Evolutionary conservation across 2,797 vertebrate species (phyloP).

Genomic region (Varecia variegata): DNA sequence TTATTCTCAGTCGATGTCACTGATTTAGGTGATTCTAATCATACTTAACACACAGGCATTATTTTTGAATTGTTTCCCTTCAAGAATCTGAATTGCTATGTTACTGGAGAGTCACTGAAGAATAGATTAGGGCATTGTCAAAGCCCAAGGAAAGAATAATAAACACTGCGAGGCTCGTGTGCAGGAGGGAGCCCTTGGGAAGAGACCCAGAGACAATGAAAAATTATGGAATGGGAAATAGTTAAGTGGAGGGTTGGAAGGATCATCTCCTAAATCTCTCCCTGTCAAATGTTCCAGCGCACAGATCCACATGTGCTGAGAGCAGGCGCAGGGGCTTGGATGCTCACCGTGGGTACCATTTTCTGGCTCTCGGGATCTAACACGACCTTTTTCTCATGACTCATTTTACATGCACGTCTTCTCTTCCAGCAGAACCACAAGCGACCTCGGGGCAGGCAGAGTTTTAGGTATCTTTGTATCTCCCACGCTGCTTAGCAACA

Average conservation of each 20-base stretch:
- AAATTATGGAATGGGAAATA: neutral
- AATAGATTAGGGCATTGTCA: fast-evolving
- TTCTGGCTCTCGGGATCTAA: neutral
- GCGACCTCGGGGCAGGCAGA: neutral
- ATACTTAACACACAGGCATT: neutral
- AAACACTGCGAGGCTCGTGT: neutral
- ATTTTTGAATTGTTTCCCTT: neutral
- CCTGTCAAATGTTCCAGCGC: fast-evolving
- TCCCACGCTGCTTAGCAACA: neutral
- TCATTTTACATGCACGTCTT: neutral
- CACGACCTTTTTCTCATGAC: neutral
- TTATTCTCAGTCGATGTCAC: neutral
- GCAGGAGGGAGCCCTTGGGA: neutral
- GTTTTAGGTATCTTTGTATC: neutral
- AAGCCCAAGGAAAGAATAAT: neutral
- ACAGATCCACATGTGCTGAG: fast-evolving
- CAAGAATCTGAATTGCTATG: neutral
- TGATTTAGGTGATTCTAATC: neutral
- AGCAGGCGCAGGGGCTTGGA: fast-evolving
- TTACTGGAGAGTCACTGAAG: neutral
- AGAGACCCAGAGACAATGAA: neutral
- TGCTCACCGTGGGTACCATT: neutral
- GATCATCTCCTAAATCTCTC: too few species aligned
- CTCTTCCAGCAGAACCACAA: neutral
- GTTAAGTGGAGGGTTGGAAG: neutral